Evolutionary conservation across 2,113 vertebrate genomes (phyloP), one percentile per base, ranked within the genome.

Genomic region (Macquaria ambigua): DNA sequence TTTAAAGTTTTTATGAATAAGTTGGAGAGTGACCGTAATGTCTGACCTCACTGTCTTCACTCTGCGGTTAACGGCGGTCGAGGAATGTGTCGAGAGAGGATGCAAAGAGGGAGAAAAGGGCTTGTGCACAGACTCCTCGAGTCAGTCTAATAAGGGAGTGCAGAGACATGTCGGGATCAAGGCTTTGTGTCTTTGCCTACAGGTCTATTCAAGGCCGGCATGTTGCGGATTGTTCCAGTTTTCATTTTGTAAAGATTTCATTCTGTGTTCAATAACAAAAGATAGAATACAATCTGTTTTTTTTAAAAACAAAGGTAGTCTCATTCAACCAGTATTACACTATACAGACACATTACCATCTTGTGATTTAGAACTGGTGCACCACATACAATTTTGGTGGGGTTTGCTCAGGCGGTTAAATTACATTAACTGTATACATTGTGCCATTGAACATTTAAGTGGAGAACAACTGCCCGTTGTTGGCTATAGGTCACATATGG

Each of bases 391-490:
- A 83, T 86, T 92, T 89, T 75, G 81, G 93, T 92, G 91, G 87
- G 72, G 56, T 92, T 92, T 92, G 80, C 79, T 92, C 90, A 91
- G 87, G 92, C 82, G 81, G 70, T 84, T 94, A 77, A 85, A 87
- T 92, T 89, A 94, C 93, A 92, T 87, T 77, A 78, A 92, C 83
- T 92, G 93, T 94, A 82, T 93, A 93, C 88, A 95, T 95, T 95
- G 94, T 95, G 94, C 92, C 92, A 92, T 93, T 86, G 84, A 94
- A 94, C 93, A 94, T 94, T 93, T 87, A 94, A 64, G 92, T 94
- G 90, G 89, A 90, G 79, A 91, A 92, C 88, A 81, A 90, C 79
- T 83, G 90, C 89, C 89, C 50, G 41, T 89, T 77, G 84, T 86
- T 77, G 90, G 91, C 88, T 90, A 88, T 91, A 94, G 93, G 91